These are phyloP conservation scores for Rhagophthalmus giganteus DNA, from an alignment of 2,888 invertebrate species.

Conservation along the genomic window DNA sequence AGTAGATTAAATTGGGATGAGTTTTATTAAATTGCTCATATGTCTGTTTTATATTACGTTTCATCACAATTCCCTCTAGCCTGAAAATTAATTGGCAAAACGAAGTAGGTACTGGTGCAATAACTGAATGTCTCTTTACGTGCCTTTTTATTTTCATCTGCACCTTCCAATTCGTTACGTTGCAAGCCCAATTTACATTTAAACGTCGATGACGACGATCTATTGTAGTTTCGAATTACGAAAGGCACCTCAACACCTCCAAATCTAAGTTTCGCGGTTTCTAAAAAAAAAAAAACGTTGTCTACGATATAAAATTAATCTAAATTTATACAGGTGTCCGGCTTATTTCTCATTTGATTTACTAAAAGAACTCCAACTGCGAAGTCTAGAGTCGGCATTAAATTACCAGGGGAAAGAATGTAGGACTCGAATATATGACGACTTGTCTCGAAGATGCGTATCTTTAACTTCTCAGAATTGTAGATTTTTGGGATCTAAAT, in stretches of 20 bases:
- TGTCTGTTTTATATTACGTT: slow-evolving; percentile 49
- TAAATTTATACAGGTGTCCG: slow-evolving; percentile 14
- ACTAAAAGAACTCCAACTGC: slow-evolving; percentile 39
- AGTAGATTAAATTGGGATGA: slow-evolving; percentile 56
- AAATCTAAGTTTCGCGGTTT: too few species aligned
- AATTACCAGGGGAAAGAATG: slow-evolving; percentile 49
- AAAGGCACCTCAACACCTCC: too few species aligned
- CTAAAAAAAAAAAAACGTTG: too few species aligned
- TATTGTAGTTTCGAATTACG: slow-evolving; percentile 30
- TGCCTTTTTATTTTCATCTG: slow-evolving; percentile 30
- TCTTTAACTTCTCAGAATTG: slow-evolving; percentile 52
- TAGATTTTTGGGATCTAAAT: slow-evolving; percentile 47
- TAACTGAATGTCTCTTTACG: slow-evolving; percentile 33
- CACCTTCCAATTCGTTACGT: slow-evolving; percentile 27
- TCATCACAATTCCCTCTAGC: slow-evolving; percentile 45
- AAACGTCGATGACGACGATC: slow-evolving; percentile 31
- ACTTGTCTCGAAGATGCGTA: slow-evolving; percentile 46
- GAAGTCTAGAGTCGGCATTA: slow-evolving; percentile 41
- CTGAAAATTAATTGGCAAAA: slow-evolving; percentile 47
- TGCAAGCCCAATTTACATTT: slow-evolving; percentile 4
- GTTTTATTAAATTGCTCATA: slow-evolving; percentile 54
- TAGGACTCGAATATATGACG: slow-evolving; percentile 49
- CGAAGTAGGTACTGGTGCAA: slow-evolving; percentile 30
- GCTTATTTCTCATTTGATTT: slow-evolving; percentile 17
- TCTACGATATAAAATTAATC: slow-evolving; percentile 4